These are phyloP conservation scores for Bucorvus abyssinicus DNA, from an alignment of 2,797 vertebrate species.

Conservation along the genomic window DNA sequence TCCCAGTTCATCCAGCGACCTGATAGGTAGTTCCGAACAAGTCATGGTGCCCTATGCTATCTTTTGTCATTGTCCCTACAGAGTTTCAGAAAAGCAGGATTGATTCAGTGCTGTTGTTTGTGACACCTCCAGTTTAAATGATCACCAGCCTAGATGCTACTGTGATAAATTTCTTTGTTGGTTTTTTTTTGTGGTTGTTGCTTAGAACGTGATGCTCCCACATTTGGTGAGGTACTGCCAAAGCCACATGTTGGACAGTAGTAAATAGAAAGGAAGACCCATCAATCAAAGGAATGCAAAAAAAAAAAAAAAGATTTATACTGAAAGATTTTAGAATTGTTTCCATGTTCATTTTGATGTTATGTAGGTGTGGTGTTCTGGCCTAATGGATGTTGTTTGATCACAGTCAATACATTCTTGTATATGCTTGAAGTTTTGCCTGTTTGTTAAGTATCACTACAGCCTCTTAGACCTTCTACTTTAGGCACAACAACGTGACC, in stretches of 20 bases:
- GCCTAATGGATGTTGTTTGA: neutral
- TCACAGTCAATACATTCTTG: neutral
- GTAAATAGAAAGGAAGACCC: neutral
- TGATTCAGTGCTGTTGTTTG: neutral
- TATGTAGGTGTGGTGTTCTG: neutral
- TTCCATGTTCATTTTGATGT: neutral
- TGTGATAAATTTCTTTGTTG: neutral
- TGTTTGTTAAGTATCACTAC: neutral
- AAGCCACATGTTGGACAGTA: neutral
- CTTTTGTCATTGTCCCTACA: neutral
- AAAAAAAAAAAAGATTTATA: neutral
- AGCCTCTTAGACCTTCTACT: neutral
- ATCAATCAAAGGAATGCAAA: neutral
- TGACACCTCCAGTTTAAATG: neutral
- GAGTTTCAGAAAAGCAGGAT: neutral
- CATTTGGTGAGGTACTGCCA: neutral
- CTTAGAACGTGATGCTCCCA: neutral
- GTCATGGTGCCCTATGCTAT: neutral
- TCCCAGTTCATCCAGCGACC: neutral
- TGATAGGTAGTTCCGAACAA: neutral
- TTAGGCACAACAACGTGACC: neutral
- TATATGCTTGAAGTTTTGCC: neutral
- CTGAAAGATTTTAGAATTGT: neutral
- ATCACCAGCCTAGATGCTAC: neutral
- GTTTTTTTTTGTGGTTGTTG: neutral